Evolutionary conservation across 2,113 vertebrate species (phyloP).

Genomic region (Dicerorhinus sumatrensis): DNA sequence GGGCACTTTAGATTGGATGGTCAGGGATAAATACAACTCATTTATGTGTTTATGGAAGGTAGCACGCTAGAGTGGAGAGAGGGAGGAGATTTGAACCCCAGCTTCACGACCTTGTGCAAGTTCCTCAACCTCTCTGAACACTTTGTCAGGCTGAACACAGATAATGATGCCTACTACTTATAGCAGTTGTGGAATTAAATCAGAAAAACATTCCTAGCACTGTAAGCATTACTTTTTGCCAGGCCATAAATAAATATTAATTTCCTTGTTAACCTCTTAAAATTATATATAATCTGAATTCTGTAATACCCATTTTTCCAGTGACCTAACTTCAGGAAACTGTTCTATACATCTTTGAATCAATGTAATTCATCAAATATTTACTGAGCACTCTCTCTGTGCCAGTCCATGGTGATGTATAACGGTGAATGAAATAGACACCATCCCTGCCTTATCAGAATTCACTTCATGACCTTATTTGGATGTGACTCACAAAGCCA

Average conservation of each 20-base stretch:
- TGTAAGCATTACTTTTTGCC: background rate
- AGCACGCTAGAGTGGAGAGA: background rate
- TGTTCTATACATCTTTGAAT: background rate
- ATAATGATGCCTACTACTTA: background rate
- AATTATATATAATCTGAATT: conserved; percentile 21
- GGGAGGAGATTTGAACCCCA: background rate
- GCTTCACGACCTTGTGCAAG: background rate
- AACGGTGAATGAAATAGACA: background rate
- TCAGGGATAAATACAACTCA: background rate
- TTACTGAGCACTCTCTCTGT: background rate
- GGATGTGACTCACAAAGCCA: background rate
- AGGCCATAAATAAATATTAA: background rate
- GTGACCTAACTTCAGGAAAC: conserved; percentile 8
- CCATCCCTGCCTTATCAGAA: background rate
- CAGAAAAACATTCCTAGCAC: background rate
- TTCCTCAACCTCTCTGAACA: background rate
- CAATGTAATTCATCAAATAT: background rate
- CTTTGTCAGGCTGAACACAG: background rate
- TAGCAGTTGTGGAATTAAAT: background rate
- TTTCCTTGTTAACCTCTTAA: background rate
- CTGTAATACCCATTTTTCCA: background rate
- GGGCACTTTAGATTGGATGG: too few relatives aligned
- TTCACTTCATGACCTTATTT: background rate
- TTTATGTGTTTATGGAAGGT: background rate
- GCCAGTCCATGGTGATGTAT: background rate